phyloP scores from a whole-genome alignment of 1,140 invertebrate species.

The Protaetia brevitarsis region DNA sequence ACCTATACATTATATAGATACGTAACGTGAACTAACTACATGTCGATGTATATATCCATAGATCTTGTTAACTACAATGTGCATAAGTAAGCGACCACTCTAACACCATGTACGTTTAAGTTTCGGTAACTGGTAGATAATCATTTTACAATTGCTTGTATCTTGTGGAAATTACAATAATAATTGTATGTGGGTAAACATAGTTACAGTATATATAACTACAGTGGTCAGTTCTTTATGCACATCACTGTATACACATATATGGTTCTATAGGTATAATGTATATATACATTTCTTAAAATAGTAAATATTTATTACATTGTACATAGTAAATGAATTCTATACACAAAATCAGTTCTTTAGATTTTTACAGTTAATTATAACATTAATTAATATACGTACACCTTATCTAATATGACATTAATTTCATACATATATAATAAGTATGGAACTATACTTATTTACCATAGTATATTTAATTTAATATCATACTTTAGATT shows the following conservation, averaged over 20 bases:
- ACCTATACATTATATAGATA: no score
- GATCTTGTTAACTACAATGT: no score
- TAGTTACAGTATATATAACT: not conserved
- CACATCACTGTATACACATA: not conserved
- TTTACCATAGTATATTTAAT: not conserved
- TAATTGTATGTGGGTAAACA: no score
- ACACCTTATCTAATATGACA: no score
- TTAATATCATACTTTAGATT: not conserved
- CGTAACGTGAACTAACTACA: no score
- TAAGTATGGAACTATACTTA: not conserved
- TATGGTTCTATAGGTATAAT: not conserved
- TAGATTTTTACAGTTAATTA: not conserved
- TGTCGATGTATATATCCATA: no score
- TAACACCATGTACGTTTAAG: no score
- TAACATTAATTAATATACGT: not conserved
- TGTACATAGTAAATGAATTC: not conserved
- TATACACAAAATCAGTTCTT: constrained; percentile 21
- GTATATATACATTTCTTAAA: constrained; percentile 8
- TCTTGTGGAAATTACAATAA: no score
- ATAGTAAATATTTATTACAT: constrained; percentile 5
- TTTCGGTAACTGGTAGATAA: no score
- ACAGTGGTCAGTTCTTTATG: not conserved
- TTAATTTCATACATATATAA: constrained; percentile 1
- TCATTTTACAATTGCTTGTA: no score
- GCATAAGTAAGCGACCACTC: no score